Evolutionary conservation across 2,113 vertebrate species (phyloP), one percentile per base, ranked within the genome.

Genomic region (Tupaia tana): DNA sequence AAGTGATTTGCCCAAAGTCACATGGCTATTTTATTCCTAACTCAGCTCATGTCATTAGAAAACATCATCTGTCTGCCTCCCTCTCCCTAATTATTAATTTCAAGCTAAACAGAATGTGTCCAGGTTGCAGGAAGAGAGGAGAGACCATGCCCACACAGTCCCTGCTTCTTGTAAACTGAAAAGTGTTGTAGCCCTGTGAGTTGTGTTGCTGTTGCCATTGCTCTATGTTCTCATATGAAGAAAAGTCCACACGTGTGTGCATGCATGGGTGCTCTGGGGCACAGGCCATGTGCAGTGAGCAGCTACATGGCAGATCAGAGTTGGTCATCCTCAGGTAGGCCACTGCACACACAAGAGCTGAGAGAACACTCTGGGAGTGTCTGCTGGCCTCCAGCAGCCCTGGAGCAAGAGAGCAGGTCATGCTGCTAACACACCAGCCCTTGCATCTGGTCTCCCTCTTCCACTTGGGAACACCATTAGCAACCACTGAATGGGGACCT

Each of bases 361-460:
- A 93, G 22, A 71, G 69, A 34, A 19, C 82, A 78, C 58, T 18
- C 59, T 1, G 13, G 74, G 69, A 59, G 58, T 9, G 25, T 58
- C 77, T 43, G 19, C 69, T 86, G 69, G 67, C 3, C 16, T 19
- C 67, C 54, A 24, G 66, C 56, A 90, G 31, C 24, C 61, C 52
- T 25, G n/a, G 63, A 43, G 64, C 75, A 34, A 71, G 64, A 75
- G 8, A 74, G 29, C 5, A 4, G 67, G 13, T 56, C 73, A 12
- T 74, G 27, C 59, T 73, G 27, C 31, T 67, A 82, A 67, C 52
- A 77, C 11, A 29, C 59, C 59, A 43, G 27, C 24, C 6, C 64
- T 83, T 92, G 85, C 77, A 73, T 29, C 90, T 63, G 67, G 78
- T 71, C 75, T 58, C 59, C 25, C 27, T 54, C 86, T 61, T 31